Percentiles rank a stretch among this genome's conserved stretches.
Conservation (phyloP, 2,113 vertebrate species). For the Tinamus guttatus region DNA sequence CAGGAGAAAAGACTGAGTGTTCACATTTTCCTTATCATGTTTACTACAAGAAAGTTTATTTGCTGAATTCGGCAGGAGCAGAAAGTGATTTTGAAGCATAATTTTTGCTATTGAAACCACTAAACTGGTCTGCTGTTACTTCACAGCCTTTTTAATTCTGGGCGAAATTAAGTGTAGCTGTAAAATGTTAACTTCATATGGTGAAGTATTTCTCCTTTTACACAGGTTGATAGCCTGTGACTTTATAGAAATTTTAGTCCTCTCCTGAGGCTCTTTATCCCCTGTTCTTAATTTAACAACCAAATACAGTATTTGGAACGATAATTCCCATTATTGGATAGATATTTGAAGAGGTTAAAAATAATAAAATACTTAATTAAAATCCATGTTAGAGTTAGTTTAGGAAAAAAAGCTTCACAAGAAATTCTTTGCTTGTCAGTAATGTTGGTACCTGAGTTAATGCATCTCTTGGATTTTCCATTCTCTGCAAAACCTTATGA, state of each 20-base stretch:
- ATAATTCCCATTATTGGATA: background rate
- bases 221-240: background rate
- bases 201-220: background rate
- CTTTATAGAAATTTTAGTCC: background rate
- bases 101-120: background rate
- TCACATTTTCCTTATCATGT: background rate
- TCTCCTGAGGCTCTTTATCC: background rate
- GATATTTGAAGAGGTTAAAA: background rate
- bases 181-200: background rate
- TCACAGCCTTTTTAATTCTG: background rate
- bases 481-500: background rate
- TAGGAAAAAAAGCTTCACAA: background rate
- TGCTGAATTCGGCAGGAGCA: background rate
- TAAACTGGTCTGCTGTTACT: background rate
- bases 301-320: background rate
- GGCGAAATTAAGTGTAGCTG: background rate
- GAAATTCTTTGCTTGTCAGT: accelerated
- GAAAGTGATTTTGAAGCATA: background rate
- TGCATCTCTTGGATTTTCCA: background rate
- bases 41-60: background rate
- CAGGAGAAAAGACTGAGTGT: background rate
- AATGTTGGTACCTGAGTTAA: background rate
- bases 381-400: background rate
- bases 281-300: background rate
- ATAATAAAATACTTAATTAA: background rate